Evolutionary conservation across 2,888 invertebrate genomes (phyloP), one percentile per base, ranked within the genome.

Genomic region (Pseudococcus jackbeardsleyi): DNA sequence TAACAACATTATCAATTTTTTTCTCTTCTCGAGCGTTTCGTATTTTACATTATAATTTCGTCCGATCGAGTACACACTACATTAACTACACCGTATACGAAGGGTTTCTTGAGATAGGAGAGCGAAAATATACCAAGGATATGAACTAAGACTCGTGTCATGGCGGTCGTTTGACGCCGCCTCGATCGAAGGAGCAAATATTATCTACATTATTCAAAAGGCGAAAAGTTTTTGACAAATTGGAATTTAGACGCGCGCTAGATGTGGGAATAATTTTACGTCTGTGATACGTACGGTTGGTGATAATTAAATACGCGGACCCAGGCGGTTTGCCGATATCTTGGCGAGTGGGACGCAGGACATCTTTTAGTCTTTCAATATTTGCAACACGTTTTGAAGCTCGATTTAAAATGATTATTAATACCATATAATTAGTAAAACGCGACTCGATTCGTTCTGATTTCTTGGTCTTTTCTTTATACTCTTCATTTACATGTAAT

Each of bases 341-440:
- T 59, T 59, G 15, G 54, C 11, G 59, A 59, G 8, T n/a, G 9
- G 19, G 26, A 72, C 12, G 12, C 26, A 33, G 26, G 26, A 3
- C 26, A 33, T 33, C 1, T 33, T 33, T 33, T 72, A 4, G 15
- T 79, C 42, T 42, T 7, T 5, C 42, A 42, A n/a, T 22, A 79
- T 79, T 79, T 42, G 46, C 42, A 79, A 79, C 79, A 79, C 79
- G 79, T 79, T 79, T 79, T 42, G 79, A 33, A 33, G 26, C 79
- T 79, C 79, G 42, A 79, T 79, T 79, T 79, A 79, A 79, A 79
- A n/a, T 42, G 42, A 79, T 79, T 79, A 79, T 79, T 79, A 79
- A 79, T 79, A 79, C 79, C 42, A 33, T 42, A 46, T 42, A 79
- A 79, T 79, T 79, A 79, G 79, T n/a, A 42, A 72, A 79, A 79